Percentiles rank a stretch among this genome's conserved stretches.
phyloP scores from a whole-genome alignment of 2,888 invertebrate genomes.

The Rotaria magnacalcarata region DNA sequence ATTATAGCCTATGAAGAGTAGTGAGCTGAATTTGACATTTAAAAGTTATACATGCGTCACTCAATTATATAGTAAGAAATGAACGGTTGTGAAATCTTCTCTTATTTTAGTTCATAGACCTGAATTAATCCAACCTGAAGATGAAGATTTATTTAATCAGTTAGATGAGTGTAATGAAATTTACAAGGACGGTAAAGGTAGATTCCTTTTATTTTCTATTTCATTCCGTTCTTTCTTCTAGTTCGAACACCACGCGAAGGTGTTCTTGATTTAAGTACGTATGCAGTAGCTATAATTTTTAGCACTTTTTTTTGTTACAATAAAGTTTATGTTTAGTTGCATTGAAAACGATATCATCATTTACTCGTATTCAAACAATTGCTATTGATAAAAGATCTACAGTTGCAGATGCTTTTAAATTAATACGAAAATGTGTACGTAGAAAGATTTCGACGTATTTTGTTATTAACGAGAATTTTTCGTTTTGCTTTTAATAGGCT shows the following conservation, averaged over 20 bases:
- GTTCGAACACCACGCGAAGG: slow-evolving; percentile 6
- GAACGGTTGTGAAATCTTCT: too few species aligned
- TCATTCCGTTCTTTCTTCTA: background rate
- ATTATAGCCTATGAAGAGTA: too few species aligned
- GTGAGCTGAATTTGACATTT: too few species aligned
- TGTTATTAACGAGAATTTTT: background rate
- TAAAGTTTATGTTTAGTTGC: background rate
- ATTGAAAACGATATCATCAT: background rate
- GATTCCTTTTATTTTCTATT: too few species aligned
- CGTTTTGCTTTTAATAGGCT: background rate
- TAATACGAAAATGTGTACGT: background rate
- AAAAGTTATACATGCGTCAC: too few species aligned
- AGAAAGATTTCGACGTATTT: background rate
- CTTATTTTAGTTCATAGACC: background rate
- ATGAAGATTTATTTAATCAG: background rate
- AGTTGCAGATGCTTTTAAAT: background rate
- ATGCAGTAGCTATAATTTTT: background rate
- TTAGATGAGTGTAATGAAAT: background rate
- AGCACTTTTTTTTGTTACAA: background rate
- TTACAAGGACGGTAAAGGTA: background rate
- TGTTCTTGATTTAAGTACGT: background rate
- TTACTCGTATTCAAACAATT: background rate
- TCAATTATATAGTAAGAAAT: too few species aligned
- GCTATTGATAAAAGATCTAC: slow-evolving; percentile 1
- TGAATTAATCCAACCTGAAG: background rate